phyloP scores from a whole-genome alignment of 2,797 vertebrate species.

The Scleropages formosus region DNA sequence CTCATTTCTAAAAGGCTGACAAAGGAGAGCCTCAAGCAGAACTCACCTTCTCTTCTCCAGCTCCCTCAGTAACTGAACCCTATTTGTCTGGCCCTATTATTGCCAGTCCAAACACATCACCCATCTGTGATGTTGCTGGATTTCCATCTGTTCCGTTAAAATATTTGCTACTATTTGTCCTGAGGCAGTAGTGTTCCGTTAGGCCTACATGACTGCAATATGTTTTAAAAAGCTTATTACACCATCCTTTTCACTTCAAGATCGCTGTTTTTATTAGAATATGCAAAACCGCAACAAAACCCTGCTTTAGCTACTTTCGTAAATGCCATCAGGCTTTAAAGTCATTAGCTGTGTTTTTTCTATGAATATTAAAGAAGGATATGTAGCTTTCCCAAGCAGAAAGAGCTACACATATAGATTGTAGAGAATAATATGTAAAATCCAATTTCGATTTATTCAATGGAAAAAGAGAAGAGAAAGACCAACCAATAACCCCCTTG shows the following conservation, averaged over 20 bases:
- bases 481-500: slow-evolving; percentile 20
- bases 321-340: background rate
- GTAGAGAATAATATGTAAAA: background rate
- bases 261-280: background rate
- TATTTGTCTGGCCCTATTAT: background rate
- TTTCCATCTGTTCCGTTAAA: background rate
- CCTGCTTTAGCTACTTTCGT: background rate
- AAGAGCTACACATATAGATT: background rate
- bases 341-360: background rate
- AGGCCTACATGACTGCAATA: too few relatives aligned
- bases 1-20: slow-evolving; percentile 33
- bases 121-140: background rate
- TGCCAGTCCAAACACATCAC: background rate
- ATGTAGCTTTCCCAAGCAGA: background rate
- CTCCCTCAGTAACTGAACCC: background rate
- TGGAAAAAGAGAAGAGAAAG: slow-evolving; percentile 25
- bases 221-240: background rate
- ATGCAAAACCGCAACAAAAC: background rate
- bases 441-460: slow-evolving; percentile 30
- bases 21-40: background rate
- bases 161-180: background rate
- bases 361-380: background rate
- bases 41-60: background rate
- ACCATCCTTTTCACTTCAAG: background rate
- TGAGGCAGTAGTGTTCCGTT: background rate